Evolutionary conservation across 2,888 invertebrate species (phyloP), one percentile per base, ranked within the genome.

Genomic region (Nymphalis urticae): DNA sequence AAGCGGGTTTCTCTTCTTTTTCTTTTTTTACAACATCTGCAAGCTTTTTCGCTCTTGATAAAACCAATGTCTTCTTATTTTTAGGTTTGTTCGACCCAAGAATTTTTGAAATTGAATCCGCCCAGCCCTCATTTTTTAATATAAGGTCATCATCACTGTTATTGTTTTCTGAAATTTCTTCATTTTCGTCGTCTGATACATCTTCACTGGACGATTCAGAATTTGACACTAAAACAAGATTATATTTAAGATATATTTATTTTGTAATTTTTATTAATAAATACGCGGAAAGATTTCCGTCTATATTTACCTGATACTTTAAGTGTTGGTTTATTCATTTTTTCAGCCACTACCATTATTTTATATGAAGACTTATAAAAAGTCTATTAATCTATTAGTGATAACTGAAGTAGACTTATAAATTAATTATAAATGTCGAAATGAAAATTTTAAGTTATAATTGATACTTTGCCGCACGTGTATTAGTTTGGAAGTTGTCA

Each of bases 61-160:
- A 85, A 0, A 97, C 96, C 65, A 96, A 86, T 0, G 95, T 94
- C 82, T 96, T 96, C 77, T 96, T 96, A 54, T 94, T 93, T 84
- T 95, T 96, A 0, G 96, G 96, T 82, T 96, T 96, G 42, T 94
- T 95, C 1, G 95, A 94, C 70, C 94, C 94, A 32, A 97, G 90
- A 74, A 97, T 96, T 86, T 97, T 97, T 9, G 95, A 93, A 81
- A 97, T 95, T 0, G 96, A 97, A 87, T 97, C 95, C 2, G 96
- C 97, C 97, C 97, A 97, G 3, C 95, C 96, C 72, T 94, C 88
- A 83, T 96, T 96, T 0, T 92, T 82, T 64, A 89, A 76, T n/a
- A 93, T 69, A 58, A 77, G 74, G 9, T 75, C 75, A 60, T 78
- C 79, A 8, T 79, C 78, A 19, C 75, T 74, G 69, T 78, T 72